phyloP scores from a whole-genome alignment of 2,797 vertebrate species.

The Poecilia wingei region DNA sequence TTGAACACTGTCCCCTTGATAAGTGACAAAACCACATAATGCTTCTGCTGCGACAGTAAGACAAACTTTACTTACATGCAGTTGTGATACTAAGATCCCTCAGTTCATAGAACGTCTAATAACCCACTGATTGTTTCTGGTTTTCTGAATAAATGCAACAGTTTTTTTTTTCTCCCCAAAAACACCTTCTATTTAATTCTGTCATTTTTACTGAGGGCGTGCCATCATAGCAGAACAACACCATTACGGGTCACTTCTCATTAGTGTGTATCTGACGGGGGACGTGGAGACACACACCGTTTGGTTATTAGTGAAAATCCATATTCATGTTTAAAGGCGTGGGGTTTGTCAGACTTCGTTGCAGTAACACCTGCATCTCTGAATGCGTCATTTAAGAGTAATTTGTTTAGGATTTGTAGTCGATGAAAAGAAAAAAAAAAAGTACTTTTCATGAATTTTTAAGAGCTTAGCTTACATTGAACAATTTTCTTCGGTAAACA shows the following conservation, averaged over 20 bases:
- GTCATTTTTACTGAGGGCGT: conserved; percentile 31
- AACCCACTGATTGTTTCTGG: conserved; percentile 29
- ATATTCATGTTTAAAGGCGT: not conserved
- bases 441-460: not conserved
- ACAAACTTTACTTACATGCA: not conserved
- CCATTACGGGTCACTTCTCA: conserved; percentile 71
- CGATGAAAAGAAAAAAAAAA: not conserved
- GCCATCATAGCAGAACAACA: conserved; percentile 71
- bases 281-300: conserved; percentile 64
- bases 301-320: conserved; percentile 56
- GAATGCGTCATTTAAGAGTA: not conserved
- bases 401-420: not conserved
- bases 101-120: conserved; percentile 9
- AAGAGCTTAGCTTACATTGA: not conserved
- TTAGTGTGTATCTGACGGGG: conserved; percentile 56
- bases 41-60: not conserved
- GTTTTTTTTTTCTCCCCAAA: not conserved
- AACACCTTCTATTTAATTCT: conserved; percentile 3
- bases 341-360: not conserved
- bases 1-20: not conserved
- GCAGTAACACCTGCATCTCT: not conserved
- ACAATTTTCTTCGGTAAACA: not conserved
- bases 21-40: not conserved
- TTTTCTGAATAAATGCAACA: conserved; percentile 56
- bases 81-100: not conserved